phyloP scores from a whole-genome alignment of 1,140 invertebrate species.

The Saxidomus purpurata region DNA sequence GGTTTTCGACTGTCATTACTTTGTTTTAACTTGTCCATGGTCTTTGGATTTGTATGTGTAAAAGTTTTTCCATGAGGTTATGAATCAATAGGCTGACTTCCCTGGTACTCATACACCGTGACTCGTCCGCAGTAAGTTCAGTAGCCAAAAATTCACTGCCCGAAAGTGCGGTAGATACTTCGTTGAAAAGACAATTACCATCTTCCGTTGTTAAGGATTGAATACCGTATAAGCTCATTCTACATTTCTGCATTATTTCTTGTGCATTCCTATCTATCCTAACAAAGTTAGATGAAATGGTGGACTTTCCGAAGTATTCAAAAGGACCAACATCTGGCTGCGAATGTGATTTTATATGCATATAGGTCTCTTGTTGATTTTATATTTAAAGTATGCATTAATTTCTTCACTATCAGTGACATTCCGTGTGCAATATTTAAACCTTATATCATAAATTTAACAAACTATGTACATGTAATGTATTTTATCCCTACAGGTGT shows the following conservation, averaged over 20 bases:
- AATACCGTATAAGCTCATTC: not conserved
- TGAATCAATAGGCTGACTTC: not conserved
- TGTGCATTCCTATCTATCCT: not conserved
- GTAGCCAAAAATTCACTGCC: not conserved
- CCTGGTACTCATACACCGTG: not conserved
- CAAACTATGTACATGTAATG: too few species aligned
- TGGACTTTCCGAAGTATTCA: not conserved
- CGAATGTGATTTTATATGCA: too few species aligned
- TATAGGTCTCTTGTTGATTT: too few species aligned
- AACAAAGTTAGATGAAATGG: not conserved
- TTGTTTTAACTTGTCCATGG: not conserved
- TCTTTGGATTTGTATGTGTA: not conserved
- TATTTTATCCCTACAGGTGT: too few species aligned
- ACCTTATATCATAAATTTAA: too few species aligned
- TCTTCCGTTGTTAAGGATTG: not conserved
- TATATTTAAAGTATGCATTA: too few species aligned
- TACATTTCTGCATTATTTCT: not conserved
- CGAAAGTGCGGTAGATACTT: not conserved
- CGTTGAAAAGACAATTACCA: conserved; percentile 5
- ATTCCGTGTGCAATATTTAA: too few species aligned
- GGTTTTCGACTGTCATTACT: not conserved
- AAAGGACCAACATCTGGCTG: not conserved
- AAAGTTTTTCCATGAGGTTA: not conserved
- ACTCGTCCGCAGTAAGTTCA: not conserved
- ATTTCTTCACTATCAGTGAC: not conserved